Evolutionary conservation across 2,797 vertebrate genomes (phyloP).

Genomic region (Spea hammondii): DNA sequence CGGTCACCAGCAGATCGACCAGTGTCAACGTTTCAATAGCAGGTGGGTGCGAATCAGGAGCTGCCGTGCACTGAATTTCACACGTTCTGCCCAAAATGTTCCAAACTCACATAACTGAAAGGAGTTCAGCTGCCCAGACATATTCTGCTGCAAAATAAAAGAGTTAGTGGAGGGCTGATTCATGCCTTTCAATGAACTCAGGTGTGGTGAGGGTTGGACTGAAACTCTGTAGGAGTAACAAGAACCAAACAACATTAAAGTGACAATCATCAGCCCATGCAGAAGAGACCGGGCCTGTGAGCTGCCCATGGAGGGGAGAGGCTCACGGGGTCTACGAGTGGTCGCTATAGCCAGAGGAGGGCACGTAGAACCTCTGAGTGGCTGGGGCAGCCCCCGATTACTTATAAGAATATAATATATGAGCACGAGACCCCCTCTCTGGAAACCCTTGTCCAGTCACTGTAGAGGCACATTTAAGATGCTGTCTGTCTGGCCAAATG

Average conservation of each 20-base stretch:
- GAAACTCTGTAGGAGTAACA: slow-evolving; percentile 12
- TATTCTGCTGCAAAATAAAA: neutral
- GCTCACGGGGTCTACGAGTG: too few relatives aligned
- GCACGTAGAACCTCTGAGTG: too few relatives aligned
- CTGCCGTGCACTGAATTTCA: neutral
- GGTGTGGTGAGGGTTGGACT: slow-evolving; percentile 21
- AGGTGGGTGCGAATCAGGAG: slow-evolving; percentile 60
- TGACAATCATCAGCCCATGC: neutral
- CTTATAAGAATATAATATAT: too few relatives aligned
- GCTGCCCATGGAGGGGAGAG: too few relatives aligned
- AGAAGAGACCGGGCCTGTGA: neutral
- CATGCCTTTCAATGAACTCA: neutral
- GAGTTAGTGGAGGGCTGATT: neutral
- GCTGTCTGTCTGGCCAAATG: too few relatives aligned
- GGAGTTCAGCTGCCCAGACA: neutral
- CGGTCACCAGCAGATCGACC: slow-evolving; percentile 63
- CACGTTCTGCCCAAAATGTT: too few relatives aligned
- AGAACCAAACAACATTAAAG: slow-evolving; percentile 13
- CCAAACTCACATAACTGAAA: neutral
- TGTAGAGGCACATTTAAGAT: too few relatives aligned
- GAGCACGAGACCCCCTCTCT: too few relatives aligned
- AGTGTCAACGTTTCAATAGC: slow-evolving; percentile 62
- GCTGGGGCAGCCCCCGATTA: too few relatives aligned
- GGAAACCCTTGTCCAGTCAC: too few relatives aligned
- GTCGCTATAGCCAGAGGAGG: too few relatives aligned